phyloP scores from a whole-genome alignment of 2,888 invertebrate species.

The Philereme vetulata region DNA sequence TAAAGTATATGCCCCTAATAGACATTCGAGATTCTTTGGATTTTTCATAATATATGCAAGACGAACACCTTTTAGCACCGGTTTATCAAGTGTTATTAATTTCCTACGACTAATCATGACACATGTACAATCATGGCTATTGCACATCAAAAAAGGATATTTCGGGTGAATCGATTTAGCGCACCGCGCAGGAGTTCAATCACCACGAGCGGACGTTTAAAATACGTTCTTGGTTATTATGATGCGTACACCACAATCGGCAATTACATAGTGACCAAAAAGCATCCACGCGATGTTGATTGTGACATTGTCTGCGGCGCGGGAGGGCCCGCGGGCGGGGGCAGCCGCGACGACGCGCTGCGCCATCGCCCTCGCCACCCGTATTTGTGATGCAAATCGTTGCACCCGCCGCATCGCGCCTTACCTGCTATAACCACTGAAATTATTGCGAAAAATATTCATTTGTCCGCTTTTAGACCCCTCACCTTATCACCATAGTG shows the following conservation, averaged over 20 bases:
- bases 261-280: slow-evolving; percentile 79
- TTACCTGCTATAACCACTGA: slow-evolving; percentile 72
- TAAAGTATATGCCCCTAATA: slow-evolving; percentile 2
- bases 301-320: slow-evolving; percentile 79
- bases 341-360: slow-evolving; percentile 53
- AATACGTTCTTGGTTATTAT: slow-evolving; percentile 63
- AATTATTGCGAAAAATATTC: slow-evolving; percentile 82
- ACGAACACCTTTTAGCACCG: neutral
- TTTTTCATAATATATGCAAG: neutral
- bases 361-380: slow-evolving; percentile 63
- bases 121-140: too few relatives aligned
- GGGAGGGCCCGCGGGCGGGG: slow-evolving; percentile 55
- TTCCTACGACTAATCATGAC: too few relatives aligned
- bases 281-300: slow-evolving; percentile 81
- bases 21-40: neutral
- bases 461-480: slow-evolving; percentile 67
- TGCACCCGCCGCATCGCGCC: slow-evolving; percentile 70
- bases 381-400: slow-evolving; percentile 74
- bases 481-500: slow-evolving; percentile 64
- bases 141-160: neutral
- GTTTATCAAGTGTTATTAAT: too few relatives aligned
- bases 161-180: slow-evolving; percentile 1
- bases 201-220: slow-evolving; percentile 29
- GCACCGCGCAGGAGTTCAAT: slow-evolving; percentile 2
- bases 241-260: slow-evolving; percentile 69